Percentiles rank a stretch among this genome's conserved stretches.
Conservation (phyloP, 35 echinoderm and acorn worm genomes). For the Apostichopus japonicus region DNA sequence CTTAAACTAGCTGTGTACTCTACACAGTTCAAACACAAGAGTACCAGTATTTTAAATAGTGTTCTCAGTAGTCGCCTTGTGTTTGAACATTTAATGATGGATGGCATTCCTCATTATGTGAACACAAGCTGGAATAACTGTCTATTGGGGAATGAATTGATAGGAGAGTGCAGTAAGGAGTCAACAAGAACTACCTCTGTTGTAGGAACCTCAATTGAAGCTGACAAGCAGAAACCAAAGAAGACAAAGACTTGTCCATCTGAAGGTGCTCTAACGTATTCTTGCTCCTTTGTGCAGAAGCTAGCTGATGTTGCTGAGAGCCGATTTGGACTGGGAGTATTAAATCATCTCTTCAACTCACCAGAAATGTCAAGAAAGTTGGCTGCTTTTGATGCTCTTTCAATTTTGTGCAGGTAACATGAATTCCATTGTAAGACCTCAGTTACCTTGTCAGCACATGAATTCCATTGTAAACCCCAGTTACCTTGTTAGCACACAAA, state of each 20-base stretch:
- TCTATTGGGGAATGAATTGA: not conserved
- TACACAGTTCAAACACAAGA: not conserved
- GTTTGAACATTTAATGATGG: not conserved
- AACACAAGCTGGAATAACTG: not conserved
- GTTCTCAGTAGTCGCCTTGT: conserved; percentile 6
- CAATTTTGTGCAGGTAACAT: conserved; percentile 28
- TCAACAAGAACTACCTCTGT: not conserved
- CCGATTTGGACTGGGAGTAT: conserved; percentile 24
- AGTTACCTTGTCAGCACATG: too few relatives aligned
- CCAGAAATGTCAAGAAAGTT: not conserved
- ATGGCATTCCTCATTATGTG: not conserved
- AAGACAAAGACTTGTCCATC: not conserved
- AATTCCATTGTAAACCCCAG: too few relatives aligned
- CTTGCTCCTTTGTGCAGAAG: conserved; percentile 25
- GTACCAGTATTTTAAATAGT: not conserved
- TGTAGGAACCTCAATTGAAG: not conserved
- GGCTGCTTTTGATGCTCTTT: conserved; percentile 10
- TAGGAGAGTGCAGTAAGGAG: not conserved
- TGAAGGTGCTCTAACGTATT: not conserved
- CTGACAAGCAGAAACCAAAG: not conserved
- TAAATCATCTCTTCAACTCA: not conserved
- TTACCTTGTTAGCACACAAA: too few relatives aligned
- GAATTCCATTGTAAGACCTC: too few relatives aligned
- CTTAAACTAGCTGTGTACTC: conserved; percentile 4
- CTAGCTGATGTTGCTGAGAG: conserved; percentile 8